phyloP scores from a whole-genome alignment of 1,140 invertebrate genomes.

The Ridgeia piscesae region DNA sequence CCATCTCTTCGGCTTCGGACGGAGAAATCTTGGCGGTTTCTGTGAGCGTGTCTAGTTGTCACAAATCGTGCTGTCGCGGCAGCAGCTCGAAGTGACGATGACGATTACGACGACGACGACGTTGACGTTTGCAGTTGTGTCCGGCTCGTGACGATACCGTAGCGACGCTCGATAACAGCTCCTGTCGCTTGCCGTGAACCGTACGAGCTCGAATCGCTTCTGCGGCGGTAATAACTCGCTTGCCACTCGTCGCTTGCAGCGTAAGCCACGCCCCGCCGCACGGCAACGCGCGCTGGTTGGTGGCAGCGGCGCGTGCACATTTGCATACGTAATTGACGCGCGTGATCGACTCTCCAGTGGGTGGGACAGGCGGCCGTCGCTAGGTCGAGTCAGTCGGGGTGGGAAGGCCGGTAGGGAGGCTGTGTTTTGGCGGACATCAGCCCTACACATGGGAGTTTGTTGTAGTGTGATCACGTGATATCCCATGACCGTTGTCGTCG shows the following conservation, averaged over 20 bases:
- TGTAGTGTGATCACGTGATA: too few relatives aligned
- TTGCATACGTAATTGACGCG: background rate
- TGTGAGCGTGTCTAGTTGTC: background rate
- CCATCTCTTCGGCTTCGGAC: conserved; percentile 3
- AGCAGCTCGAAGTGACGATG: background rate
- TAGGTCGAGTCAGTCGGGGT: background rate
- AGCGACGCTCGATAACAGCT: background rate
- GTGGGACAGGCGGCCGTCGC: background rate
- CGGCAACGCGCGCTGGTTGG: background rate
- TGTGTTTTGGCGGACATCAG: background rate
- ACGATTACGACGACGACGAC: background rate
- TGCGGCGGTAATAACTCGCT: background rate
- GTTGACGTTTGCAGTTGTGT: background rate
- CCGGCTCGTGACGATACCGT: background rate
- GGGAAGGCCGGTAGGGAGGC: background rate
- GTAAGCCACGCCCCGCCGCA: background rate
- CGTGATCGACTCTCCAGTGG: background rate
- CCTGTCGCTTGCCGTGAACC: background rate
- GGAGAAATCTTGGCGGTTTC: background rate
- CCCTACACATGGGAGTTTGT: background rate
- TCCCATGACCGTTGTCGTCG: background rate
- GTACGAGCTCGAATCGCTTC: background rate
- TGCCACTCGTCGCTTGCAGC: background rate
- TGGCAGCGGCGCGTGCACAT: background rate
- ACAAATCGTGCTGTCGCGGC: background rate